Evolutionary conservation across 2,797 vertebrate species (phyloP).

Genomic region (Cottoperca gobio): DNA sequence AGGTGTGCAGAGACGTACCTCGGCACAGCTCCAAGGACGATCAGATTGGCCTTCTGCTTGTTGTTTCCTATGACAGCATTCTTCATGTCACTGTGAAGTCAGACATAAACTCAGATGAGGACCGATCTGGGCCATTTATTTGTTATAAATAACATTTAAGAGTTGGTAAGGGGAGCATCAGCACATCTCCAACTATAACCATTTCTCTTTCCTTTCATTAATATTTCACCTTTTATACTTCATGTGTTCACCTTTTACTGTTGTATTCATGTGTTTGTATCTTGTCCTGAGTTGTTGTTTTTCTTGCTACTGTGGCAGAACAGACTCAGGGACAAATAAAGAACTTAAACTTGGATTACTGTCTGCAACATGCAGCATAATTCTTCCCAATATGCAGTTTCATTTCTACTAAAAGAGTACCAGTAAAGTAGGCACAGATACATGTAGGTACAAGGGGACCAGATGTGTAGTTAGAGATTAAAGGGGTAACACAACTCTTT

Average conservation of each 20-base stretch:
- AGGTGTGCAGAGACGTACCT: slow-evolving; percentile 83
- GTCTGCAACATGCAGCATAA: background rate
- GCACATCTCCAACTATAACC: too few species aligned
- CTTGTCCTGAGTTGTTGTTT: too few species aligned
- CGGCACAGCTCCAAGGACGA: slow-evolving; percentile 98
- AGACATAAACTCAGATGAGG: slow-evolving; percentile 38
- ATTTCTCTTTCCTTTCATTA: rapidly evolving
- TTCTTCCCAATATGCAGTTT: background rate
- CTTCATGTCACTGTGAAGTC: slow-evolving; percentile 97
- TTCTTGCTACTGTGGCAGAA: too few species aligned
- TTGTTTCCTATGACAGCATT: slow-evolving; percentile 99
- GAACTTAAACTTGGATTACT: background rate
- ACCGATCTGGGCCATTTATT: background rate
- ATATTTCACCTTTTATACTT: too few species aligned
- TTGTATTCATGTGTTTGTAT: too few species aligned
- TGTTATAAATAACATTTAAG: background rate
- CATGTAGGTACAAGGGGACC: background rate
- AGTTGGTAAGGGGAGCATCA: too few species aligned
- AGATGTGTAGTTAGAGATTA: background rate
- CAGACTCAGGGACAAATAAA: too few species aligned
- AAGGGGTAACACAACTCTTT: background rate
- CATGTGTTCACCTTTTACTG: too few species aligned
- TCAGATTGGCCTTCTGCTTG: slow-evolving; percentile 99
- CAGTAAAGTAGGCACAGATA: background rate
- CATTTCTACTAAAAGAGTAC: background rate